Evolutionary conservation across 2,113 vertebrate species (phyloP).

Genomic region (Spheniscus mendiculus): DNA sequence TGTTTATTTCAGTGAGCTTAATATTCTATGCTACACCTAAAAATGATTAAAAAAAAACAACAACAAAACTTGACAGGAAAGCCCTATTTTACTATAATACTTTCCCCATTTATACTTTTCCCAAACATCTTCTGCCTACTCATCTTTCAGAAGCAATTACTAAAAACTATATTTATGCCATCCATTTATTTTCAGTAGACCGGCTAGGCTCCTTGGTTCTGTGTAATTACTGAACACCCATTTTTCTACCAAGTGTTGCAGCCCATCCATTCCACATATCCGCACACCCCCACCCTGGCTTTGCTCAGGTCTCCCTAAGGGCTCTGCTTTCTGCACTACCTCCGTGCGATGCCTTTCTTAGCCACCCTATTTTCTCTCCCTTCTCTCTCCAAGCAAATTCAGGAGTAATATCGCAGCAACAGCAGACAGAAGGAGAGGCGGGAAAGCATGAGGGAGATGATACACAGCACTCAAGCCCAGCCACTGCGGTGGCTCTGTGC

Average conservation of each 20-base stretch:
- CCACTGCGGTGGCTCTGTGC: not conserved
- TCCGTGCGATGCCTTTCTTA: not conserved
- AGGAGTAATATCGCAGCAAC: not conserved
- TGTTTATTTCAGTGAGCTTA: not conserved
- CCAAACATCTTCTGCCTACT: not conserved
- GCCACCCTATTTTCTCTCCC: not conserved
- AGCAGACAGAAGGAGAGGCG: not conserved
- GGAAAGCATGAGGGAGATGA: fast-evolving
- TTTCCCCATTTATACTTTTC: not conserved
- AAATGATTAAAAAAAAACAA: not conserved
- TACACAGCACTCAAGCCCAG: too few relatives aligned
- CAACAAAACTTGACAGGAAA: not conserved
- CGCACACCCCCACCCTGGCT: fast-evolving
- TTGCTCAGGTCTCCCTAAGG: not conserved
- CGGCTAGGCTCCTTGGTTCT: not conserved
- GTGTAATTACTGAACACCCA: not conserved
- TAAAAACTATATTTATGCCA: not conserved
- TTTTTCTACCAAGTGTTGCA: not conserved
- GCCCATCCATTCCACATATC: too few relatives aligned
- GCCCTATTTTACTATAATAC: not conserved
- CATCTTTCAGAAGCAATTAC: not conserved
- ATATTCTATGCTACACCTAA: not conserved
- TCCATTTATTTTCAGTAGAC: not conserved
- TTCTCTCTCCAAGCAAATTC: not conserved
- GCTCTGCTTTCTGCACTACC: not conserved